phyloP scores from a whole-genome alignment of 1,140 invertebrate species.

The Drosophila ambigua region DNA sequence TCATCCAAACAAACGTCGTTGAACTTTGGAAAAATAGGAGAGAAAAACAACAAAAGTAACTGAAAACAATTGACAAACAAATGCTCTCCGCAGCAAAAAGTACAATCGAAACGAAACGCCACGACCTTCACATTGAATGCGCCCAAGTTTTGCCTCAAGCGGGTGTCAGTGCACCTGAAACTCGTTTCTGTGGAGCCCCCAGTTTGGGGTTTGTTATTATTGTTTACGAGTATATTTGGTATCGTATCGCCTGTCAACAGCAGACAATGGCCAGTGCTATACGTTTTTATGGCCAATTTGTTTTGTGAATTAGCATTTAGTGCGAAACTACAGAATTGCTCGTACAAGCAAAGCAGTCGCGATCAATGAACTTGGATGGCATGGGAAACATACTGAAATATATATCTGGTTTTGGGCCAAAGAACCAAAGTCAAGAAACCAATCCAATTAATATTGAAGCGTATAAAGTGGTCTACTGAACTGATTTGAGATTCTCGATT shows the following conservation, averaged over 20 bases:
- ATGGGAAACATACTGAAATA: constrained; percentile 30
- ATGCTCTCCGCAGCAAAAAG: constrained; percentile 3
- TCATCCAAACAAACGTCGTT: constrained; percentile 57
- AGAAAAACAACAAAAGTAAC: constrained; percentile 37
- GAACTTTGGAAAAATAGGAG: constrained; percentile 41
- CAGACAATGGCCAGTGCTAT: constrained; percentile 45
- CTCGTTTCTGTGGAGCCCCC: constrained; percentile 49
- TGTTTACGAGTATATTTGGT: constrained; percentile 61
- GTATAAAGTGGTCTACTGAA: constrained; percentile 41
- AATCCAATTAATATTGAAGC: constrained; percentile 34
- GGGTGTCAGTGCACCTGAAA: constrained; percentile 69
- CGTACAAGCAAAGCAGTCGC: constrained; percentile 27
- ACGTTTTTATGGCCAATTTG: constrained; percentile 59
- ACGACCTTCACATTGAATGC: constrained; percentile 78
- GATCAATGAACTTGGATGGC: constrained; percentile 65
- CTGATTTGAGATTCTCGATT: constrained; percentile 32
- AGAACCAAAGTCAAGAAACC: constrained; percentile 48
- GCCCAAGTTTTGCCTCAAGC: constrained; percentile 29
- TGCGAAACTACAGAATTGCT: constrained; percentile 27
- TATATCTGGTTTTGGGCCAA: constrained; percentile 57
- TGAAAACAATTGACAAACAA: constrained; percentile 40
- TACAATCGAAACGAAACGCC: constrained; percentile 14
- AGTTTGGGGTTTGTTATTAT: constrained; percentile 48
- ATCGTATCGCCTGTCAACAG: constrained; percentile 52
- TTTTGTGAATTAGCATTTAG: constrained; percentile 64